Conservation (phyloP, 2,888 invertebrate species). For the Agelastica alni region DNA sequence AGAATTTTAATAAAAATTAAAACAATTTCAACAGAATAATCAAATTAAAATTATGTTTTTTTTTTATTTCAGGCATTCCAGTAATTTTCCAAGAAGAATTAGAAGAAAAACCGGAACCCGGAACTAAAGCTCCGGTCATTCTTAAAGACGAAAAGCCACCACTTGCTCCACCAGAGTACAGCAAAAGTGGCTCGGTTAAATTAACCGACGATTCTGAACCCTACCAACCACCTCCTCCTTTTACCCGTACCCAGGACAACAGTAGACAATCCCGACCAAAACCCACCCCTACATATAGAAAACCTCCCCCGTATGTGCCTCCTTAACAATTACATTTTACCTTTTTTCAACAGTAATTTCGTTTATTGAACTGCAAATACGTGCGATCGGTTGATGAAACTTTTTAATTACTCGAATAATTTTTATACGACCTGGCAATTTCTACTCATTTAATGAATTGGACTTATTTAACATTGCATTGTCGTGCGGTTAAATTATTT, state of each 20-base stretch:
- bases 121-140: conserved; percentile 90
- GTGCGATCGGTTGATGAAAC: conserved; percentile 23
- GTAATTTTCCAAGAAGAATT: conserved; percentile 93
- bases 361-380: conserved; percentile 35
- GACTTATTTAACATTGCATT: conserved; percentile 12
- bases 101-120: conserved; percentile 88
- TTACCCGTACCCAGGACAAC: conserved; percentile 73
- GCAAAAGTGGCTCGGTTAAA: conserved; percentile 55
- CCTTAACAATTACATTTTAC: conserved; percentile 72
- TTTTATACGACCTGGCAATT: conserved; percentile 8
- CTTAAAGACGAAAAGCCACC: conserved; percentile 95
- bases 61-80: conserved; percentile 65
- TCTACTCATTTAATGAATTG: conserved; percentile 6
- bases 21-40: too few relatives aligned
- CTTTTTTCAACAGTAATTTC: conserved; percentile 51
- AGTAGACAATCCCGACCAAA: conserved; percentile 77
- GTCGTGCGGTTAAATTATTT: too few relatives aligned
- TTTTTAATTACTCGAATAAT: conserved; percentile 16
- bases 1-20: too few relatives aligned
- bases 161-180: conserved; percentile 81
- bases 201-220: conserved; percentile 68
- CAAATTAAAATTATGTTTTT: too few relatives aligned
- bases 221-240: conserved; percentile 90
- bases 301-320: conserved; percentile 96
- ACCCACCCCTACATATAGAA: conserved; percentile 88